Evolutionary conservation across 2,888 invertebrate species (phyloP).

Genomic region (Orthonychiurus folsomi): DNA sequence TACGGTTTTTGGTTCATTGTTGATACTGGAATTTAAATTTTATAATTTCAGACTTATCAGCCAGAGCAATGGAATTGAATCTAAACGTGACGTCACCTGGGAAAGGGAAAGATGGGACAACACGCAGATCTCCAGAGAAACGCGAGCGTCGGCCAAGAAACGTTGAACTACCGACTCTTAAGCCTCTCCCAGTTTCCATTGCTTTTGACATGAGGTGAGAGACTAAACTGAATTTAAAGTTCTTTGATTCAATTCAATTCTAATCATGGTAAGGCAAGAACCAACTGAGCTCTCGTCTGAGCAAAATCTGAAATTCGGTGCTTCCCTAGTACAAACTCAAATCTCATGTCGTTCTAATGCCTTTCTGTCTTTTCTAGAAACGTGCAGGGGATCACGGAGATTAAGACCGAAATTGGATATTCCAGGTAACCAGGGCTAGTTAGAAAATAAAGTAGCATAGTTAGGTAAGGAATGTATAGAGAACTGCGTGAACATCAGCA

Average conservation of each 20-base stretch:
- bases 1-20: too few relatives aligned
- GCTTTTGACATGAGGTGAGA: constrained; percentile 71
- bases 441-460: too few relatives aligned
- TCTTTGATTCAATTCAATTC: constrained; percentile 3
- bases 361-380: constrained; percentile 54
- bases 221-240: background rate
- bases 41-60: constrained; percentile 62
- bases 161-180: constrained; percentile 48
- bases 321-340: too few relatives aligned
- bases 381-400: constrained; percentile 90
- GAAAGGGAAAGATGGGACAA: constrained; percentile 31
- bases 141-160: constrained; percentile 45
- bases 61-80: constrained; percentile 63
- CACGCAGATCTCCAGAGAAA: constrained; percentile 40
- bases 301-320: background rate
- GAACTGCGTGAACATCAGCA: too few relatives aligned
- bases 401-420: constrained; percentile 94
- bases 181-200: constrained; percentile 71
- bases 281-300: too few relatives aligned
- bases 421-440: too few relatives aligned
- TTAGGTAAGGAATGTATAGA: too few relatives aligned
- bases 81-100: constrained; percentile 48
- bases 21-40: too few relatives aligned
- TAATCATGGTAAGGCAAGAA: background rate
- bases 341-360: too few relatives aligned